Evolutionary conservation across 2,797 vertebrate genomes (phyloP), one percentile per base, ranked within the genome.

Genomic region (Cetoscarus ocellatus): DNA sequence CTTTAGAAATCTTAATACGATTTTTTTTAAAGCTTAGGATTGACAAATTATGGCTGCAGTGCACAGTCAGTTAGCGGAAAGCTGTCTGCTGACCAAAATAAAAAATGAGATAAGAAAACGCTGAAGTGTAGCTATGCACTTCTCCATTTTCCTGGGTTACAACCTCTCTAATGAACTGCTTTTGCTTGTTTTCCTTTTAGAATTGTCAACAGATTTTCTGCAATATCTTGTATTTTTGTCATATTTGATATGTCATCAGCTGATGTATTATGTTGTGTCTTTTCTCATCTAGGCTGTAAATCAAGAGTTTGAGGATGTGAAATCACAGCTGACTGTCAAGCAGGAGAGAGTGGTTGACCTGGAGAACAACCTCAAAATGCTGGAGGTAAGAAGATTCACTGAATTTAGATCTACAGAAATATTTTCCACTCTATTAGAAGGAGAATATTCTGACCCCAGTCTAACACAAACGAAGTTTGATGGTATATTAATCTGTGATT

Each of bases 311-410:
- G 84, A 82, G 59, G 89, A 87, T 66, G 82, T 95, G 62, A 94
- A 70, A 73, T 83, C 84, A 51, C 93, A 95, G 56, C 89, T 97
- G n/a, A 91, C 82, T 50, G 78, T 87, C 1, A 90, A 93, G 78
- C 89, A 89, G 54, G 87, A 61, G 70, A 93, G 91, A 75, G 88
- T 83, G 7, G 56, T 57, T 3, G 69, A 83, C 9, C 74, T 94
- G 0, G 85, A 97, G 79, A 93, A 91, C 75, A 91, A 91, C 44
- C 77, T 95, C 59, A 77, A 77, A 5, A 83, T 93, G 64, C 75
- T 96, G n/a, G 90, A 97, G 93, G 97, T 98, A 81, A 82, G 88
- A 70, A n/a, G n/a, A 56, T 1, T 6, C 2, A 2, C 40, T 40
- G 1, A 36, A 55, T 38, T 10, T 7, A 19, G 3, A 14, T 39